These are phyloP conservation scores for Nephrotoma appendiculata DNA, from an alignment of 2,888 invertebrate species.

Conservation along the genomic window DNA sequence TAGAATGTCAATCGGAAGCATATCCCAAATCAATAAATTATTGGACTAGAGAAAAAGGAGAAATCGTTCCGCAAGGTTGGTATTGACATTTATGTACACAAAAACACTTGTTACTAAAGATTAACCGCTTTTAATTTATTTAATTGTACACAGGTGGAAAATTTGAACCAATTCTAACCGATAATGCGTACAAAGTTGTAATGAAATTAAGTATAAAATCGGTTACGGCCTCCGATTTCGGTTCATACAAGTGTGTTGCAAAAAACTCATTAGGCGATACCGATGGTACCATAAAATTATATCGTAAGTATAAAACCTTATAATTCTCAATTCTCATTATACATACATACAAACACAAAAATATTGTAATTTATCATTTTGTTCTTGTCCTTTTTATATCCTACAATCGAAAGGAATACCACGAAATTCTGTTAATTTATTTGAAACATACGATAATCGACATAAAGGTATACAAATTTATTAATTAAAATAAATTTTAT, in stretches of 20 bases:
- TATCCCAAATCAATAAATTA: slow-evolving; percentile 78
- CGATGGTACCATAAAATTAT: slow-evolving; percentile 68
- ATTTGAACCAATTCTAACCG: slow-evolving; percentile 52
- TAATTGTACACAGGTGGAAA: slow-evolving; percentile 39
- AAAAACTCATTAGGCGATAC: slow-evolving; percentile 74
- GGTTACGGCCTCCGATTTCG: slow-evolving; percentile 52
- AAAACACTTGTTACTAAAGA: not conserved
- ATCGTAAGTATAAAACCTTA: slow-evolving; percentile 46
- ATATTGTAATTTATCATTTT: slow-evolving; percentile 5
- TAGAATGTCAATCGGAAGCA: slow-evolving; percentile 74
- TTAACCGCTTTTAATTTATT: slow-evolving; percentile 13
- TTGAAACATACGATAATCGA: slow-evolving; percentile 28
- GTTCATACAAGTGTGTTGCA: slow-evolving; percentile 67
- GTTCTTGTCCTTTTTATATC: slow-evolving; percentile 4
- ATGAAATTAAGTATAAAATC: slow-evolving; percentile 59
- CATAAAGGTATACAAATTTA: slow-evolving; percentile 25
- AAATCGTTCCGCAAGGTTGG: slow-evolving; percentile 62
- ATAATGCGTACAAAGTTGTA: slow-evolving; percentile 62
- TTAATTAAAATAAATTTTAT: slow-evolving; percentile 11
- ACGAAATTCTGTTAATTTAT: slow-evolving; percentile 29
- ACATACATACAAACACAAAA: not conserved
- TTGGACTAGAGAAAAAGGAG: slow-evolving; percentile 59
- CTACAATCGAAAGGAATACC: slow-evolving; percentile 25
- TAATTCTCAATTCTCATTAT: not conserved
- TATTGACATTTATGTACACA: not conserved